Evolutionary conservation across 2,113 vertebrate genomes (phyloP).

Genomic region (Nothocercus nigrocapillus): DNA sequence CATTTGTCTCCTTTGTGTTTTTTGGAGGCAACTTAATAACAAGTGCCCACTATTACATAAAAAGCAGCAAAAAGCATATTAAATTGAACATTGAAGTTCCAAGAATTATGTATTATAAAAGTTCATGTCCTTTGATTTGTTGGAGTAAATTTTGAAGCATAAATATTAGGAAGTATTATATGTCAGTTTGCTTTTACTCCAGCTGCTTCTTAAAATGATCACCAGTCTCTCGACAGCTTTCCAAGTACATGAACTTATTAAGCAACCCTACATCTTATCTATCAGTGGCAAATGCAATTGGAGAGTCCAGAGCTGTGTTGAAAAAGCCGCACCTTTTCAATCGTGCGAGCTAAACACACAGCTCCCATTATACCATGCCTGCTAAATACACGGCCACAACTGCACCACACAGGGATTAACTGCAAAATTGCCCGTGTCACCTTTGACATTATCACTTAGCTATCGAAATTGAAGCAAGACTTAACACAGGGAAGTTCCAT

Average conservation of each 20-base stretch:
- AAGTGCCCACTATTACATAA: neutral
- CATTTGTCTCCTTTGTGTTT: neutral
- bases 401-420: neutral
- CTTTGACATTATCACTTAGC: neutral
- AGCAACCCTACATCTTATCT: accelerated
- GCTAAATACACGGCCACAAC: neutral
- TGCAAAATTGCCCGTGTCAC: neutral
- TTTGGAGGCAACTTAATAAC: neutral
- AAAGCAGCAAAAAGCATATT: neutral
- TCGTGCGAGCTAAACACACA: accelerated
- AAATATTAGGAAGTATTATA: neutral
- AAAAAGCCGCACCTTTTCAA: neutral
- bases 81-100: neutral
- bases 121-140: neutral
- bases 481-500: neutral
- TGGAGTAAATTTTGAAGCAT: neutral
- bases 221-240: neutral
- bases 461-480: neutral
- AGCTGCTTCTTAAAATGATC: neutral
- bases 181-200: neutral
- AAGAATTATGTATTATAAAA: neutral
- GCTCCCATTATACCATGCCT: accelerated
- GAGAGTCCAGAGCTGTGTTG: neutral
- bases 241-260: neutral
- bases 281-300: neutral